Conservation (phyloP, 2,113 vertebrate species). For the Naja naja region DNA sequence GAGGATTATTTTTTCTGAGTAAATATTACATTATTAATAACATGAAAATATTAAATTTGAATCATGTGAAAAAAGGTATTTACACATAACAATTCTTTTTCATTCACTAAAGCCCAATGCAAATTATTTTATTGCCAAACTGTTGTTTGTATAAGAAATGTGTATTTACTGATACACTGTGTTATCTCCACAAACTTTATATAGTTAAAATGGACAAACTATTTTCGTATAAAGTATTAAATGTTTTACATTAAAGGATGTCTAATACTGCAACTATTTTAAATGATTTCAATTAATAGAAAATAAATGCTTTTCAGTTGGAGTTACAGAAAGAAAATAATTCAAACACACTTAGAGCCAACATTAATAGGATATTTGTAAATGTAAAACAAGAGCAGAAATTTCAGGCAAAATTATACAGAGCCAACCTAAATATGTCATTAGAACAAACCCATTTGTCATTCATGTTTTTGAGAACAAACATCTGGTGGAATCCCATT, state of each 20-base stretch:
- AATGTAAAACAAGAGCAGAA: background rate
- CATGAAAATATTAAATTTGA: background rate
- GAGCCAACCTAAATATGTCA: slow-evolving; percentile 72
- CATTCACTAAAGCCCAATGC: background rate
- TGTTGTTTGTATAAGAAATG: background rate
- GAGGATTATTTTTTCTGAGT: background rate
- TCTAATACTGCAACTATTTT: background rate
- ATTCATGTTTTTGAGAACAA: slow-evolving; percentile 69
- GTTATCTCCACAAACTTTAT: background rate
- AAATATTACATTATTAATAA: background rate
- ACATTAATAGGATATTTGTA: background rate
- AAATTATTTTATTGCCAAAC: background rate
- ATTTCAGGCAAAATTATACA: slow-evolving; percentile 68
- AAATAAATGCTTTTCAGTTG: background rate
- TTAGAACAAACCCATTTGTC: slow-evolving; percentile 72
- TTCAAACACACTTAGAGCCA: background rate
- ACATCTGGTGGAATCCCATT: slow-evolving; percentile 76
- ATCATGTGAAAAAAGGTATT: background rate
- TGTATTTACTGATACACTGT: background rate
- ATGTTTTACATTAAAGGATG: background rate
- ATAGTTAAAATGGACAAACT: background rate
- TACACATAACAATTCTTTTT: background rate
- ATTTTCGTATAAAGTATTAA: background rate
- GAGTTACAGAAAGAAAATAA: background rate
- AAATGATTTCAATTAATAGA: background rate